These are phyloP conservation scores for Melipona quadrifasciata DNA, from an alignment of 1,140 invertebrate species.

Conservation along the genomic window DNA sequence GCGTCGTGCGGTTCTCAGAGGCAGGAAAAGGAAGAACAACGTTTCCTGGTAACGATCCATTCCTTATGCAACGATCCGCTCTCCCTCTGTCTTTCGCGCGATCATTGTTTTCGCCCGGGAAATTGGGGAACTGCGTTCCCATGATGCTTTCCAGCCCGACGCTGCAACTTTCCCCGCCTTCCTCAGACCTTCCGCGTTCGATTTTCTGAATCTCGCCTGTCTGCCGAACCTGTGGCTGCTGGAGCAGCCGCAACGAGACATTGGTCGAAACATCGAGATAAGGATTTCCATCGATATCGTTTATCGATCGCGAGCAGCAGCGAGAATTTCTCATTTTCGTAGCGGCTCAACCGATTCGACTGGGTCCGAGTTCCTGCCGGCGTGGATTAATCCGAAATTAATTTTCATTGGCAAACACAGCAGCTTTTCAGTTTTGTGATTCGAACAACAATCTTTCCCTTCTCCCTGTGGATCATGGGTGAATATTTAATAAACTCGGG, in stretches of 20 bases:
- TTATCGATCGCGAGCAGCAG: background rate
- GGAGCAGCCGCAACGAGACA: background rate
- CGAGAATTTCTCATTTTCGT: too few species aligned
- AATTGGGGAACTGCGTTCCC: slow-evolving; percentile 38
- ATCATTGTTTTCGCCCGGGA: slow-evolving; percentile 30
- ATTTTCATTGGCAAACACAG: background rate
- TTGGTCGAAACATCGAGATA: background rate
- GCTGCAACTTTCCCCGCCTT: too few species aligned
- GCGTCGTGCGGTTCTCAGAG: background rate
- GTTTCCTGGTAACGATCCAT: slow-evolving; percentile 19
- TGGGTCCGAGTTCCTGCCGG: too few species aligned
- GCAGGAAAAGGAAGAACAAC: slow-evolving; percentile 14
- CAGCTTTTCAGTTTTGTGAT: background rate
- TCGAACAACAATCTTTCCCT: background rate
- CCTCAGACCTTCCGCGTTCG: background rate
- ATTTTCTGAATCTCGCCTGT: too few species aligned
- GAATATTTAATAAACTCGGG: slow-evolving; percentile 12
- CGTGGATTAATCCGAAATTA: background rate
- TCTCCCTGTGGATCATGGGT: too few species aligned
- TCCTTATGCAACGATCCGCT: background rate
- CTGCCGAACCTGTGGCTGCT: background rate
- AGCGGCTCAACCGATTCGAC: too few species aligned
- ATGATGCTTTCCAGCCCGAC: background rate
- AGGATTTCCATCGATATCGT: background rate
- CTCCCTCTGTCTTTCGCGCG: background rate